Conservation (phyloP, 2,888 invertebrate genomes). For the Augiades crinisus region DNA sequence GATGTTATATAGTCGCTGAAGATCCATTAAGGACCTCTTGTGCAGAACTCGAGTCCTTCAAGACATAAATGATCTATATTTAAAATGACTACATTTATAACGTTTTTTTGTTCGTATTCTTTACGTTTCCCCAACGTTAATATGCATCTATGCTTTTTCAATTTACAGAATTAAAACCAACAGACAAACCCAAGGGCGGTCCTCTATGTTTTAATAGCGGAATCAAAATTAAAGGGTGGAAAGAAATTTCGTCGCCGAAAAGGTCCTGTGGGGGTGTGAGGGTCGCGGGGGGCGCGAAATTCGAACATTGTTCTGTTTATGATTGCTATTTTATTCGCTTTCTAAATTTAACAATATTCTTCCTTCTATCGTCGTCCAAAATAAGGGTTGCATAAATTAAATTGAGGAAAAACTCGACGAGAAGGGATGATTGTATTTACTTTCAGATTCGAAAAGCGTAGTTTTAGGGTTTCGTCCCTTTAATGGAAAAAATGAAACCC, state of each 20-base stretch:
- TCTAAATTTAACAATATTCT: slow-evolving; percentile 12
- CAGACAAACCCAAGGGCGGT: background rate
- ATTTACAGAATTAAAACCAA: too few relatives aligned
- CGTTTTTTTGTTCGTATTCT: too few relatives aligned
- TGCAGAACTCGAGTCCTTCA: too few relatives aligned
- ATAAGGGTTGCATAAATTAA: background rate
- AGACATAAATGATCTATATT: too few relatives aligned
- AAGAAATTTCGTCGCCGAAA: slow-evolving; percentile 14
- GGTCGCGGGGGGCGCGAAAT: too few relatives aligned
- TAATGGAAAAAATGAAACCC: too few relatives aligned
- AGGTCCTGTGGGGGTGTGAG: background rate
- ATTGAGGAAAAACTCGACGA: background rate
- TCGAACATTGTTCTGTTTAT: slow-evolving; percentile 18
- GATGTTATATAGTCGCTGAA: too few relatives aligned
- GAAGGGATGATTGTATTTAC: background rate
- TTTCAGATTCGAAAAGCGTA: background rate
- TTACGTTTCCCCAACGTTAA: too few relatives aligned
- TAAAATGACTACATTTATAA: too few relatives aligned
- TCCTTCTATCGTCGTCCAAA: background rate
- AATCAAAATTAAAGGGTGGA: slow-evolving; percentile 12
- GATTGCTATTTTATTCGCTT: slow-evolving; percentile 12
- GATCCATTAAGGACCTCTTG: too few relatives aligned
- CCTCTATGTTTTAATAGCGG: slow-evolving; percentile 14
- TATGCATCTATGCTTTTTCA: background rate
- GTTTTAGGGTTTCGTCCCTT: too few relatives aligned